These are phyloP conservation scores for Ondatra zibethicus DNA, from an alignment of 2,113 vertebrate genomes.

Conservation along the genomic window DNA sequence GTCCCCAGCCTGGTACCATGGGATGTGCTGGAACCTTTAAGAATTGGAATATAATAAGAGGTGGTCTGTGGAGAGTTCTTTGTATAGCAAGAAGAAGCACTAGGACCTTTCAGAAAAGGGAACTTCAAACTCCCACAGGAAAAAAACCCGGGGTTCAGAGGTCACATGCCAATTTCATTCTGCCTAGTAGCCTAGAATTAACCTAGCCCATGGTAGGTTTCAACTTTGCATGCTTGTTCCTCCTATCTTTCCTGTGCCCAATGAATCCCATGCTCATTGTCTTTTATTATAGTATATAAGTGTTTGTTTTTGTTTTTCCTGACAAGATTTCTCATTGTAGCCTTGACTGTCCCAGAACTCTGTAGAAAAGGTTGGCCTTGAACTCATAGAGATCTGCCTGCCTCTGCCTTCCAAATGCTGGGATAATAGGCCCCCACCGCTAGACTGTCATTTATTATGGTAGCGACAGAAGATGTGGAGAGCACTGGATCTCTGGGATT, in stretches of 20 bases:
- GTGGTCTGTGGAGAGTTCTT: neutral
- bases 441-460: neutral
- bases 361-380: too few relatives aligned
- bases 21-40: neutral
- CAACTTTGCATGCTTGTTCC: neutral
- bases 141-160: neutral
- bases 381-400: too few relatives aligned
- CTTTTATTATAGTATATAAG: neutral
- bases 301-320: too few relatives aligned
- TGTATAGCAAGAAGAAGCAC: neutral
- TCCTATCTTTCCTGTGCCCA: neutral
- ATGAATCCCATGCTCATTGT: neutral
- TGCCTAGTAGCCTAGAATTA: neutral
- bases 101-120: neutral
- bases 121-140: neutral
- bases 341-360: too few relatives aligned
- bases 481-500: neutral
- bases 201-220: neutral
- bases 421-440: too few relatives aligned
- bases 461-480: neutral
- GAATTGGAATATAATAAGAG: neutral
- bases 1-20: neutral
- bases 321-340: too few relatives aligned
- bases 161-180: conserved; percentile 18
- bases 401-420: too few relatives aligned